Percentiles rank a stretch among this genome's conserved stretches.
Evolutionary conservation across 2,797 vertebrate genomes (phyloP).

Genomic region (Peromyscus nudipes): DNA sequence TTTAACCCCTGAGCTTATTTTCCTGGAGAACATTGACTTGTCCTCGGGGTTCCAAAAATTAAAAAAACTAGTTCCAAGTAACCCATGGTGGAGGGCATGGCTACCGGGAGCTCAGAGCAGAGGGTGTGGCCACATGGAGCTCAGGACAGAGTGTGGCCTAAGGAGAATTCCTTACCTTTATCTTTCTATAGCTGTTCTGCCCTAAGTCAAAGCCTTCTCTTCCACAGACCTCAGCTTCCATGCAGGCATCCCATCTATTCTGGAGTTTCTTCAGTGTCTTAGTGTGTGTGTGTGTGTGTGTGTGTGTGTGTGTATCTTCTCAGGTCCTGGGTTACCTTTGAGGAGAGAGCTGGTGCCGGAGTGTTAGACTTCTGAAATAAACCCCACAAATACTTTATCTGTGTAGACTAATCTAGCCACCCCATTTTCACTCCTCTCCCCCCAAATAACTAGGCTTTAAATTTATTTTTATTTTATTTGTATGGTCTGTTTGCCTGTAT

Average conservation of each 20-base stretch:
- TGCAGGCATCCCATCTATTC: background rate
- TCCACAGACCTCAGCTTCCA: background rate
- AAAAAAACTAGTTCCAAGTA: background rate
- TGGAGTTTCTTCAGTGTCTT: background rate
- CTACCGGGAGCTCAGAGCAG: background rate
- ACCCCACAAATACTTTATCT: background rate
- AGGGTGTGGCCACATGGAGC: background rate
- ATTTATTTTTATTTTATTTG: background rate
- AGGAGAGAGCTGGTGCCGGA: background rate
- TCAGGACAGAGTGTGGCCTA: background rate
- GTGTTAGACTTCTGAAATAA: background rate
- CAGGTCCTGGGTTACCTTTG: background rate
- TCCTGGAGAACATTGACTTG: background rate
- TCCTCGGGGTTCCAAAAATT: background rate
- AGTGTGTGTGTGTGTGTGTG: no score
- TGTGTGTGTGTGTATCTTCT: background rate
- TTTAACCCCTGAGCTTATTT: background rate
- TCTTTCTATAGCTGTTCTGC: background rate
- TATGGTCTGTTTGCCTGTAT: background rate
- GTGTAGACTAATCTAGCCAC: background rate
- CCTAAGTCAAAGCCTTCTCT: background rate
- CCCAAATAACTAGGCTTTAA: background rate
- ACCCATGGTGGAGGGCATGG: background rate
- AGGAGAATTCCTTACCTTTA: background rate
- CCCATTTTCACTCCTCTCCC: background rate